Evolutionary conservation across 2,113 vertebrate species (phyloP).

Genomic region (Hypocryptadius cinnamomeus): DNA sequence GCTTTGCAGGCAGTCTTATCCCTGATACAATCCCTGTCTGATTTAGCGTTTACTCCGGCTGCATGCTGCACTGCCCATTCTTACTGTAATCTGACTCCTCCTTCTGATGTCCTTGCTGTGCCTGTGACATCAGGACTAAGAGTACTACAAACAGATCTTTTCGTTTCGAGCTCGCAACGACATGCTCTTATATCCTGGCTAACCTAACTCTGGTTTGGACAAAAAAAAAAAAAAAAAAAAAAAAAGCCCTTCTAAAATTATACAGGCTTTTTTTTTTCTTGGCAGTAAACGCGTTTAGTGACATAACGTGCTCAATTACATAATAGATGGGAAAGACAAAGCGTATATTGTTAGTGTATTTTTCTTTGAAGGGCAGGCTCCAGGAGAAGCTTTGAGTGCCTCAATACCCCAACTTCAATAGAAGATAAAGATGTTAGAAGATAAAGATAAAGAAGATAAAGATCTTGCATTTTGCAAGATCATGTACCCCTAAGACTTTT

Average conservation of each 20-base stretch:
- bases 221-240: neutral
- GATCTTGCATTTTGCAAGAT: neutral
- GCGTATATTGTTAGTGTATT: neutral
- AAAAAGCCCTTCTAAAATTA: neutral
- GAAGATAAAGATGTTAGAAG: neutral
- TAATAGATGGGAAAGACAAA: slow-evolving; percentile 44
- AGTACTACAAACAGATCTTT: slow-evolving; percentile 71
- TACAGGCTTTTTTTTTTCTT: neutral
- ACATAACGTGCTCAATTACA: slow-evolving; percentile 41
- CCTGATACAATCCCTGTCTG: slow-evolving; percentile 64
- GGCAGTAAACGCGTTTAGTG: neutral
- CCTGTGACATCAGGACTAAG: slow-evolving; percentile 77
- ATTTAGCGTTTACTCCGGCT: slow-evolving; percentile 69
- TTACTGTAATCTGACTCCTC: slow-evolving; percentile 85
- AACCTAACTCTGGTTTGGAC: neutral
- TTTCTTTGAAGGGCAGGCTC: slow-evolving; percentile 9
- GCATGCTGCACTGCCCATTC: slow-evolving; percentile 76
- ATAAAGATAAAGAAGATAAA: neutral
- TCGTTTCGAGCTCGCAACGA: neutral
- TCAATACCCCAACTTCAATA: neutral
- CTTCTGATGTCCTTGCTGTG: slow-evolving; percentile 79
- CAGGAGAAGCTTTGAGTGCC: neutral
- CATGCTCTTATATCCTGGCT: neutral
- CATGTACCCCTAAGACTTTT: neutral
- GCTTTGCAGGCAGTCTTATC: slow-evolving; percentile 61